Percentiles rank a stretch among this genome's conserved stretches.
phyloP scores from a whole-genome alignment of 2,888 invertebrate genomes.

The Pseudolycoriella hygida region DNA sequence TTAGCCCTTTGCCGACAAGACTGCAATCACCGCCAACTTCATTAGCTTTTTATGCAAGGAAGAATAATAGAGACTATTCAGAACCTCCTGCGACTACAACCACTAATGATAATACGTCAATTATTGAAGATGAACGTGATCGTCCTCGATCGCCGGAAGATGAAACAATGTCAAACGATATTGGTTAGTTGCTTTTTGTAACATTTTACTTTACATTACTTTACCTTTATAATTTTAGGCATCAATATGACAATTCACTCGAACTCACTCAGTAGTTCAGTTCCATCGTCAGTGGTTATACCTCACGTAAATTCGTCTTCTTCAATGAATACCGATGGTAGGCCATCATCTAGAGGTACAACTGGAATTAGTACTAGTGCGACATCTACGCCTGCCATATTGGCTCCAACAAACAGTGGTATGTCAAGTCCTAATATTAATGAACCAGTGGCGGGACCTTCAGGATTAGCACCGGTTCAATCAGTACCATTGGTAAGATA shows the following conservation, averaged over 20 bases:
- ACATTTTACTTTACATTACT: not conserved
- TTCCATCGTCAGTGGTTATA: slow-evolving; percentile 9
- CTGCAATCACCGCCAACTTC: slow-evolving; percentile 18
- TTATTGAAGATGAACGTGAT: slow-evolving; percentile 17
- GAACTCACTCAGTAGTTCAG: slow-evolving; percentile 19
- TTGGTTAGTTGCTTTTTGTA: slow-evolving; percentile 30
- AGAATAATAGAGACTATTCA: slow-evolving; percentile 1
- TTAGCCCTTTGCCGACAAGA: slow-evolving; percentile 19
- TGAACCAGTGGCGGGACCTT: slow-evolving; percentile 43
- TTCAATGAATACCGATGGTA: slow-evolving; percentile 13
- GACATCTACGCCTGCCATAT: slow-evolving; percentile 4
- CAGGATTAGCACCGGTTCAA: slow-evolving; percentile 70
- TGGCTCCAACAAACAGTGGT: slow-evolving; percentile 15
- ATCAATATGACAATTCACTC: slow-evolving; percentile 44
- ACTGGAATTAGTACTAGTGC: slow-evolving; percentile 15
- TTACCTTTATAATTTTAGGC: slow-evolving; percentile 18
- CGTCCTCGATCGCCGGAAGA: slow-evolving; percentile 40
- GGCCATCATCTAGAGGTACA: slow-evolving; percentile 19
- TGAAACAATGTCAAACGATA: slow-evolving; percentile 38
- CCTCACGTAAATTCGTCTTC: slow-evolving; percentile 18
- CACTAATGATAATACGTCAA: not conserved
- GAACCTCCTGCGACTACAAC: not conserved
- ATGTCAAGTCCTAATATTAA: slow-evolving; percentile 19
- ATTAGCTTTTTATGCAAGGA: slow-evolving; percentile 29
- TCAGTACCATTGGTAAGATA: slow-evolving; percentile 71